Evolutionary conservation across 2,113 vertebrate species (phyloP).

Genomic region (Myiozetetes cayanensis): DNA sequence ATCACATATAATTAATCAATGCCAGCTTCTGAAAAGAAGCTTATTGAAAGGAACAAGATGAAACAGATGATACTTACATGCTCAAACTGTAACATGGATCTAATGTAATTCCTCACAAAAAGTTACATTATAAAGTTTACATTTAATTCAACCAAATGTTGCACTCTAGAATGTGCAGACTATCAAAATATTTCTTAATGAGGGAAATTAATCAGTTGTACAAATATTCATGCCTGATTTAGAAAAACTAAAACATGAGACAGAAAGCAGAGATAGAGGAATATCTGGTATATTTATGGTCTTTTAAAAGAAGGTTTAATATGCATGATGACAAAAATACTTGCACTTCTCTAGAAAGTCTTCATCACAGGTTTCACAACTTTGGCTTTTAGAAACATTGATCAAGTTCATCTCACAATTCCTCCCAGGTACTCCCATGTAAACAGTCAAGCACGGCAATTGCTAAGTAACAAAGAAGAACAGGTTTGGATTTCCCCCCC

Average conservation of each 20-base stretch:
- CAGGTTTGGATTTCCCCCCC: neutral
- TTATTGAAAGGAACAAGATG: neutral
- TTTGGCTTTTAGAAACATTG: neutral
- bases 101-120: neutral
- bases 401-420: neutral
- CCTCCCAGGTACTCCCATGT: neutral
- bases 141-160: neutral
- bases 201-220: neutral
- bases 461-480: neutral
- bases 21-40: neutral
- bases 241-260: neutral
- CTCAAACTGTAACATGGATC: neutral
- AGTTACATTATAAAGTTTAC: neutral
- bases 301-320: neutral
- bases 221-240: neutral
- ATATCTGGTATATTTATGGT: neutral
- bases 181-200: neutral
- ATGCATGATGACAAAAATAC: neutral
- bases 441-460: neutral
- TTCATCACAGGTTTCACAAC: neutral
- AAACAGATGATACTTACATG: neutral
- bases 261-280: neutral
- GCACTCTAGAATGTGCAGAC: neutral
- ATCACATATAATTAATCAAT: slow-evolving; percentile 26
- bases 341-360: neutral